Evolutionary conservation across 92 coral and sea anemone genomes (phyloP).

Genomic region (Bergia sp.): DNA sequence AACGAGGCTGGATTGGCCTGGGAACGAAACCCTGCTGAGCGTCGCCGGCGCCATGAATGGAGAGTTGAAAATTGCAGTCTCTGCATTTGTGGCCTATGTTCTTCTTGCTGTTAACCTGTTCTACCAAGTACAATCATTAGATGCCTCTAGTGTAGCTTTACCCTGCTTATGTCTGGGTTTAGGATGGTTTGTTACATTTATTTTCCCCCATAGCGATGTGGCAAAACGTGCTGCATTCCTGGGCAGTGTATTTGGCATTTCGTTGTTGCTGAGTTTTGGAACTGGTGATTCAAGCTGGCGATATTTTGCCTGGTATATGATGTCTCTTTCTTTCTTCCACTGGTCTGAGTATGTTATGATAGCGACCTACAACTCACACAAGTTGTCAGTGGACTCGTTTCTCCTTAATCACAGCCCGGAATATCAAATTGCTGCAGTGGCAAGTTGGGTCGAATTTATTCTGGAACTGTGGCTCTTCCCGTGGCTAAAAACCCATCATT

Average conservation of each 20-base stretch:
- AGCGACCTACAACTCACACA: conserved; percentile 81
- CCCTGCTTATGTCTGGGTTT: conserved; percentile 46
- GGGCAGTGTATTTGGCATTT: conserved; percentile 76
- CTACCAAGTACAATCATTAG: conserved; percentile 20
- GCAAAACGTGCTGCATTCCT: conserved; percentile 79
- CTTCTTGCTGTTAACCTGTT: conserved; percentile 55
- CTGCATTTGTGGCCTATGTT: conserved; percentile 67
- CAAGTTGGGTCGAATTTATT: conserved; percentile 89
- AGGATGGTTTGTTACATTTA: conserved; percentile 57
- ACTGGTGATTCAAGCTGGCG: conserved; percentile 47
- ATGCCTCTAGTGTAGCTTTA: conserved; percentile 43
- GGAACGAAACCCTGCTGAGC: background rate
- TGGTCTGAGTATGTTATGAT: conserved; percentile 93
- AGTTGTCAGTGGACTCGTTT: conserved; percentile 83
- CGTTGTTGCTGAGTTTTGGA: conserved; percentile 63
- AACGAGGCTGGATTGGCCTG: conserved; percentile 11
- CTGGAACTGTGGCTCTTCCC: conserved; percentile 86
- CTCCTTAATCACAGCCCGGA: conserved; percentile 90
- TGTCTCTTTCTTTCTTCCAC: conserved; percentile 87
- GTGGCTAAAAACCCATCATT: conserved; percentile 59
- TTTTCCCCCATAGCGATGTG: conserved; percentile 74
- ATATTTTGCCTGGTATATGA: conserved; percentile 91
- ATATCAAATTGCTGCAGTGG: conserved; percentile 88
- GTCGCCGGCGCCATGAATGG: conserved; percentile 15
- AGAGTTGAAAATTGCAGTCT: conserved; percentile 62